These are phyloP conservation scores for Julus scandinavius DNA, from an alignment of 2,888 invertebrate species.

Conservation along the genomic window DNA sequence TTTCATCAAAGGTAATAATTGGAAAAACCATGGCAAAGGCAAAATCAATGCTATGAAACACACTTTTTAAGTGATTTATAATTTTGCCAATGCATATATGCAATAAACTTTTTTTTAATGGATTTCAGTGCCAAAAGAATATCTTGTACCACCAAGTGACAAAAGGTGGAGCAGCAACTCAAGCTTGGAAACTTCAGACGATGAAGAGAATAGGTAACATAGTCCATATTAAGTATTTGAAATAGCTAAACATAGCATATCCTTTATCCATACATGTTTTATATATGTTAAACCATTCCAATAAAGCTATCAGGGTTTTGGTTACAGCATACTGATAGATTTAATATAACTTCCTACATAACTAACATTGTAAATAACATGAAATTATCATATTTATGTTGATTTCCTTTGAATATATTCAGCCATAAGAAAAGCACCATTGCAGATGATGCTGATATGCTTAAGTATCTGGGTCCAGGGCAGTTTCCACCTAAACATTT, in stretches of 20 bases:
- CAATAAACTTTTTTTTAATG: background rate
- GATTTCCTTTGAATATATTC: background rate
- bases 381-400: background rate
- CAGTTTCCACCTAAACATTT: slow-evolving; percentile 54
- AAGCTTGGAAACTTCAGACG: slow-evolving; percentile 53
- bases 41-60: no score
- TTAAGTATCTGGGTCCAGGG: slow-evolving; percentile 47
- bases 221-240: no score
- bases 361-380: background rate
- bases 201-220: slow-evolving; percentile 50
- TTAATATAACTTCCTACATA: no score
- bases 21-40: no score
- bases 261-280: no score
- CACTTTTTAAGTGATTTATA: background rate
- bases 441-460: slow-evolving; percentile 23
- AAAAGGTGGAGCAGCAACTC: slow-evolving; percentile 54
- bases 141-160: slow-evolving; percentile 23
- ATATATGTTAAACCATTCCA: no score
- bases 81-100: background rate
- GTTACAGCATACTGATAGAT: no score
- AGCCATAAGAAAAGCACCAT: background rate
- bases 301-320: no score
- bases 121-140: slow-evolving; percentile 52
- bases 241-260: no score
- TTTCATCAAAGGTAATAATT: no score